phyloP scores from a whole-genome alignment of 2,113 vertebrate species.

The Barnardius zonarius region DNA sequence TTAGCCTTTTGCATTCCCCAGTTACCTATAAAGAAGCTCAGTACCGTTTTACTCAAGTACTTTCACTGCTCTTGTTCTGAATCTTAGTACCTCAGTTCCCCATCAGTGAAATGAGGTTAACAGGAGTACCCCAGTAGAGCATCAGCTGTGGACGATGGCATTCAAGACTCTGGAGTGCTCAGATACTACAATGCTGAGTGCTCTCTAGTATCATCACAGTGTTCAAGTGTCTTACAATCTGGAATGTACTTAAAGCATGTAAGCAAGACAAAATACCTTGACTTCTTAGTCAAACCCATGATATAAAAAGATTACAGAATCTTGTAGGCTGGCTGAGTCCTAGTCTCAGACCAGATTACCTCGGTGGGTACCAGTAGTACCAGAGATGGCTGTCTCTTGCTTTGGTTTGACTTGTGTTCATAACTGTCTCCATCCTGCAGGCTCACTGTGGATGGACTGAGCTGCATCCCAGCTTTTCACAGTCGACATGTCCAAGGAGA shows the following conservation, averaged over 20 bases:
- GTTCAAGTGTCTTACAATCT: neutral
- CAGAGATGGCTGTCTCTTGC: neutral
- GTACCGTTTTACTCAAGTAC: neutral
- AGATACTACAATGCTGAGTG: neutral
- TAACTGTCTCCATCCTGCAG: neutral
- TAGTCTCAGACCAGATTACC: neutral
- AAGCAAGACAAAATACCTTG: neutral
- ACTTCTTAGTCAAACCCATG: neutral
- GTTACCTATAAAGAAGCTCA: neutral
- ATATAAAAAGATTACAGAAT: neutral
- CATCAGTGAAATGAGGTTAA: neutral
- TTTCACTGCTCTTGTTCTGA: neutral
- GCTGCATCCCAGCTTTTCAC: neutral
- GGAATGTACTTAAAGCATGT: neutral
- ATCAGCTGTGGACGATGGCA: neutral
- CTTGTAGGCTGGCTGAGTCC: neutral
- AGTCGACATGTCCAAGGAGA: neutral
- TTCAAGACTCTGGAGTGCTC: neutral
- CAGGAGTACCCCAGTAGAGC: neutral
- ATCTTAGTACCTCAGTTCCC: neutral
- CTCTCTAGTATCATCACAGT: neutral
- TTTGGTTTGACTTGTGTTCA: neutral
- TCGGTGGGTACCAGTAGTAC: neutral
- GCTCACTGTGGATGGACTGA: neutral
- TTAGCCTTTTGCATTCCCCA: neutral